phyloP scores from a whole-genome alignment of 2,888 invertebrate species.

The Polymixis lichenea region DNA sequence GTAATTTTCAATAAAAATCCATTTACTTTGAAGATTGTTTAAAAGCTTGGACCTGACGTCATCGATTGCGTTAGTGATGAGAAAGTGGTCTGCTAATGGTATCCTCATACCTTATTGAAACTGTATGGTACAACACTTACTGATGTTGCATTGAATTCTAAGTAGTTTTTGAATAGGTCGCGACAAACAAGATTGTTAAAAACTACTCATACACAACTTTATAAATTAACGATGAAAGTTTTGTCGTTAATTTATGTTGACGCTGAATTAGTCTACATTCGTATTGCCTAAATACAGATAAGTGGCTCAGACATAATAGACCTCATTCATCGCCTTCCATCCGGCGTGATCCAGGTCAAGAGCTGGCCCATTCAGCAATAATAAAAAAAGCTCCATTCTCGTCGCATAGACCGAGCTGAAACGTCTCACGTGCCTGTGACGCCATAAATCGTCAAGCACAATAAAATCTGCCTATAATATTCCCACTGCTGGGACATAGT shows the following conservation, averaged over 20 bases:
- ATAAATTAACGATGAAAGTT: background rate
- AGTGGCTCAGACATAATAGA: background rate
- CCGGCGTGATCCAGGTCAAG: too few relatives aligned
- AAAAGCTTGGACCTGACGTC: constrained; percentile 17
- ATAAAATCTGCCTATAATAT: background rate
- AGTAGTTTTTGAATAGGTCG: background rate
- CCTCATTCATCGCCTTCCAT: too few relatives aligned
- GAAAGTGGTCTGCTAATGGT: constrained; percentile 9
- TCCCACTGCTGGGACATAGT: background rate
- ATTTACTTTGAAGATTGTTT: constrained; percentile 35
- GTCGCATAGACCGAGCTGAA: background rate
- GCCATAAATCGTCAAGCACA: background rate
- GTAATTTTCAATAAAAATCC: constrained; percentile 19
- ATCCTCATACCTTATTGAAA: background rate
- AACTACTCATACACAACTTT: background rate
- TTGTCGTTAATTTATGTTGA: background rate
- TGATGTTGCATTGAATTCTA: constrained; percentile 14
- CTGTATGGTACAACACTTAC: constrained; percentile 1
- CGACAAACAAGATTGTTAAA: background rate
- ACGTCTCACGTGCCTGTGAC: background rate
- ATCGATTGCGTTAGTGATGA: constrained; percentile 15
- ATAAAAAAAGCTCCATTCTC: background rate
- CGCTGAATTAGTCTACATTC: background rate
- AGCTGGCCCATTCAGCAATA: too few relatives aligned
- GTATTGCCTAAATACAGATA: background rate